These are phyloP conservation scores for Dallia pectoralis DNA, from an alignment of 2,797 vertebrate species.

Conservation along the genomic window DNA sequence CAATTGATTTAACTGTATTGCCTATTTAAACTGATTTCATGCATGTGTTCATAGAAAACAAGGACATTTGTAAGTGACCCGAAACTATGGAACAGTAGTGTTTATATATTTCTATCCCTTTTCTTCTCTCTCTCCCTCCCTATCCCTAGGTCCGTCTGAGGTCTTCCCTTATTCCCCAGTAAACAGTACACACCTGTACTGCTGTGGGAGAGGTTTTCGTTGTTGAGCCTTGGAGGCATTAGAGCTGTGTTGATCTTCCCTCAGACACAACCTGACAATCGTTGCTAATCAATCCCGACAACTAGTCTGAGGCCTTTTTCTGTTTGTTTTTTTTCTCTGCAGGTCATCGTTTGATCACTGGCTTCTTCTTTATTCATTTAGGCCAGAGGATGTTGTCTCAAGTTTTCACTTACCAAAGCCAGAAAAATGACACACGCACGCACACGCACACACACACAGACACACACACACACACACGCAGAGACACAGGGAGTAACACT, in stretches of 20 bases:
- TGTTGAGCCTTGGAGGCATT: not conserved
- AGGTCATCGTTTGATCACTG: not conserved
- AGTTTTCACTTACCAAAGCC: not conserved
- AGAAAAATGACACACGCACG: not conserved
- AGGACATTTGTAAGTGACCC: too few species aligned
- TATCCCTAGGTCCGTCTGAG: not conserved
- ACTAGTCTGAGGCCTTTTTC: not conserved
- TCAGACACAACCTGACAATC: not conserved
- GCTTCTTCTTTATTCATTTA: not conserved
- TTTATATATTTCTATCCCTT: too few species aligned
- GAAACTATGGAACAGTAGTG: too few species aligned
- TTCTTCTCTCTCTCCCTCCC: too few species aligned
- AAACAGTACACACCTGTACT: not conserved
- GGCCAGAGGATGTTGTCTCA: slow-evolving; percentile 3
- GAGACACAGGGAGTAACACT: too few species aligned
- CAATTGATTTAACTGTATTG: too few species aligned
- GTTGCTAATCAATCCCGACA: not conserved
- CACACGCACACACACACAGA: not conserved
- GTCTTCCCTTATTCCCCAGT: not conserved
- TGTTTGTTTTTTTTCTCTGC: not conserved
- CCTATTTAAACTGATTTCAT: too few species aligned
- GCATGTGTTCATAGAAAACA: too few species aligned
- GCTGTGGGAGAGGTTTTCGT: not conserved
- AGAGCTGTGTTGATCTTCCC: not conserved
- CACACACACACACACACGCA: too few species aligned